Evolutionary conservation across 2,113 vertebrate species (phyloP), one percentile per base, ranked within the genome.

Genomic region (Colistium nudipinnis): DNA sequence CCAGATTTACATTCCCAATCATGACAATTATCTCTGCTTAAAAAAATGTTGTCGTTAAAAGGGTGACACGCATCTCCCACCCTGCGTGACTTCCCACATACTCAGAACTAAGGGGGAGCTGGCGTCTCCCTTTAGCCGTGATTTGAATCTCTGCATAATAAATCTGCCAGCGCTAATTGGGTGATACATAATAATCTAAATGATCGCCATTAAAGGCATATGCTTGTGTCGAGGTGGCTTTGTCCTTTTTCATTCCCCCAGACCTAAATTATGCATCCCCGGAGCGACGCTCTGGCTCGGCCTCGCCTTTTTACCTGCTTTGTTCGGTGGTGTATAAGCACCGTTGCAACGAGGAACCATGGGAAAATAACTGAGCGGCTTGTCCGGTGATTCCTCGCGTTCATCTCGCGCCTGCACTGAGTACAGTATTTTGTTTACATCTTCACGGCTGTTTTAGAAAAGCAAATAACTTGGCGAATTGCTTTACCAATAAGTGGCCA

Each of bases 251-350:
- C n/a, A n/a, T 71, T 76, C 69, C 62, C 54, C n/a, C 69, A 43
- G 60, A 72, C 83, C 43, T 70, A 79, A 78, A 90, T 88, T 75
- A 88, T 87, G 79, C 73, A 4, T 87, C 85, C 78, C 81, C 47
- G 54, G 88, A 80, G 84, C 75, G 61, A 62, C 62, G 70, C 69
- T 52, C 63, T 6, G 55, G 12, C 39, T 63, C 16, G 30, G 70
- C 35, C n/a, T 62, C 39, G 20, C 75, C 20, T 22, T 64, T 81
- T 48, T 54, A 59, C 69, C 57, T 71, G 73, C 57, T 62, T 64
- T 77, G 51, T 81, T 80, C 67, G 52, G 69, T 36, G 49, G 45
- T 41, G 55, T 60, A 41, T 55, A 78, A 82, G 81, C 70, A 78
- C 35, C 1, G 20, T 49, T 55, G n/a, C 61, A 66, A 33, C 76